Evolutionary conservation across 2,797 vertebrate species (phyloP).

Genomic region (Huso huso): DNA sequence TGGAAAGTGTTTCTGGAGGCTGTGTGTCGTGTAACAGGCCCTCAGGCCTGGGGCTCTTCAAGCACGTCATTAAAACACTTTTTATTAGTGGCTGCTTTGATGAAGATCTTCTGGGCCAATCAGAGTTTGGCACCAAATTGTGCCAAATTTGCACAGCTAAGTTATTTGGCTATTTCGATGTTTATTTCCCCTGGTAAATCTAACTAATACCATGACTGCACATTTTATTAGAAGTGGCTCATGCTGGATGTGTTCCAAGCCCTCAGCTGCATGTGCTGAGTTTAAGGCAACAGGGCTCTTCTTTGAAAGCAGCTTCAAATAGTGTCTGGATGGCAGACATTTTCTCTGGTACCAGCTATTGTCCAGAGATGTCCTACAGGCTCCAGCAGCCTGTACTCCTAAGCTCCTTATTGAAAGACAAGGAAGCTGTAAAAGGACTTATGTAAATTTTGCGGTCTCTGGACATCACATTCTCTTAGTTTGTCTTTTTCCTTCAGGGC

Average conservation of each 20-base stretch:
- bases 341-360: conserved; percentile 63
- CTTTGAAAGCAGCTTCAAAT: conserved; percentile 27
- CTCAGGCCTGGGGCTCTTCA: conserved; percentile 30
- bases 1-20: conserved; percentile 35
- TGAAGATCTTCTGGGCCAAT: conserved; percentile 49
- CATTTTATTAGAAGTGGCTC: conserved; percentile 45
- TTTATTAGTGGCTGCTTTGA: conserved; percentile 55
- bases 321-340: conserved; percentile 47
- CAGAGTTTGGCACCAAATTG: conserved; percentile 57
- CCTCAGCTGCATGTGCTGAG: conserved; percentile 18
- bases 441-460: conserved; percentile 12
- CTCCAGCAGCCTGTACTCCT: conserved; percentile 22
- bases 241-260: conserved; percentile 31
- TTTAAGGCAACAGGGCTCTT: conserved; percentile 14
- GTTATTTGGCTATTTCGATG: conserved; percentile 14
- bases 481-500: conserved; percentile 12
- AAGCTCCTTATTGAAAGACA: conserved; percentile 42
- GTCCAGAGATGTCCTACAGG: conserved; percentile 53
- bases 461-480: conserved; percentile 21
- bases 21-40: conserved; percentile 33
- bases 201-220: conserved; percentile 47
- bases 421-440: conserved; percentile 17
- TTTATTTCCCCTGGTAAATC: conserved; percentile 53
- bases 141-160: not conserved
- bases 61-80: conserved; percentile 33